Conservation (phyloP, 1,140 invertebrate genomes). For the Drosophila ananassae region DNA sequence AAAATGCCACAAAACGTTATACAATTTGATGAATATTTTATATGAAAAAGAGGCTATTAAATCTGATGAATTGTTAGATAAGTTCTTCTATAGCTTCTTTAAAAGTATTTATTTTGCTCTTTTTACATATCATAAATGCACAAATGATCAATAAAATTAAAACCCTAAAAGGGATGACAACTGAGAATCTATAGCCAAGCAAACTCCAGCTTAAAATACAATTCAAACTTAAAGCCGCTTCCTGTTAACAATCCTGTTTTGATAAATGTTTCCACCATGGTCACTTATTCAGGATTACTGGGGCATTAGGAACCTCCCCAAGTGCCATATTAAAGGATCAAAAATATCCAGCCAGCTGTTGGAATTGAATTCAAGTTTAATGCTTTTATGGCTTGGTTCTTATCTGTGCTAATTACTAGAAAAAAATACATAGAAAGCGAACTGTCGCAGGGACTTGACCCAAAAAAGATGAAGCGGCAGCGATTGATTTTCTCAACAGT, state of each 20-base stretch:
- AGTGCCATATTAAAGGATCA: constrained; percentile 33
- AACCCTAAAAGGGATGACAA: constrained; percentile 1
- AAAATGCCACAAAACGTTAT: background rate
- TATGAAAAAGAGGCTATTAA: too few relatives aligned
- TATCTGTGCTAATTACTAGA: constrained; percentile 59
- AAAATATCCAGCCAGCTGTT: constrained; percentile 39
- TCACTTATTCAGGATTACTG: constrained; percentile 38
- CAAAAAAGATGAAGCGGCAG: constrained; percentile 42
- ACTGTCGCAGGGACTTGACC: constrained; percentile 52
- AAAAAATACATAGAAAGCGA: constrained; percentile 2
- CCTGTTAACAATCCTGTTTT: constrained; percentile 20
- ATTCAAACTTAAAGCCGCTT: background rate
- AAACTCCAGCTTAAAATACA: background rate
- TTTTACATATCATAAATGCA: background rate
- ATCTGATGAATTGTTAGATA: too few relatives aligned
- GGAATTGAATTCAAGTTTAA: constrained; percentile 38
- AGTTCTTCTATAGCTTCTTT: too few relatives aligned
- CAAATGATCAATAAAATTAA: background rate
- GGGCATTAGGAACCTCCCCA: constrained; percentile 15
- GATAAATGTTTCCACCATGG: constrained; percentile 30
- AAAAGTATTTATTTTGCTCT: background rate
- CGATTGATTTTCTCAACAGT: constrained; percentile 53
- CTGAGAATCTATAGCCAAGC: background rate
- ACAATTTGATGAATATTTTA: too few relatives aligned
- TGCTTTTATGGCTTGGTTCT: constrained; percentile 31